These are phyloP conservation scores for Pseudois nayaur DNA, from an alignment of 2,113 vertebrate species.

Conservation along the genomic window DNA sequence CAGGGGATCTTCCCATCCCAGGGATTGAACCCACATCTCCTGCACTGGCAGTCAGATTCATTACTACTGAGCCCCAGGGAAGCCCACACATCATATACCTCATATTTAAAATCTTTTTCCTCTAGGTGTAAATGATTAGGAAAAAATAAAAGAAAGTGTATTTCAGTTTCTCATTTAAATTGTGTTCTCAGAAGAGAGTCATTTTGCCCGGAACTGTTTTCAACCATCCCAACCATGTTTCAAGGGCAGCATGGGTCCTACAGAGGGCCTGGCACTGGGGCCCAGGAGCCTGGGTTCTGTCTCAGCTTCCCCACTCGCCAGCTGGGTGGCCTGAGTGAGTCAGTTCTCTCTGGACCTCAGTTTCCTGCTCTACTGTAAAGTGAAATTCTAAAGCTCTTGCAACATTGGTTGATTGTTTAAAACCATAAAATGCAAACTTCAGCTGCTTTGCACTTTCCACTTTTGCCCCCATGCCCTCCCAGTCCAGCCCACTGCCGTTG, in stretches of 20 bases:
- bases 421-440: neutral
- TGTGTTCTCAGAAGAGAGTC: neutral
- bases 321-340: neutral
- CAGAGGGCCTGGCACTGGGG: neutral
- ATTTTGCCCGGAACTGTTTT: fast-evolving
- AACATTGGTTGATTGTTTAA: neutral
- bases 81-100: neutral
- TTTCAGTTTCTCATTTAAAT: neutral
- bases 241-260: neutral
- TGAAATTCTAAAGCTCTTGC: neutral
- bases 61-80: neutral
- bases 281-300: neutral
- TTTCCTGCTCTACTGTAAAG: neutral
- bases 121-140: neutral
- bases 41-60: neutral
- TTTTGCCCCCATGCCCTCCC: neutral
- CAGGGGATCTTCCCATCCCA: neutral
- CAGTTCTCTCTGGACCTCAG: neutral
- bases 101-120: neutral
- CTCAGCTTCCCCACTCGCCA: neutral
- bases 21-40: neutral
- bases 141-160: neutral
- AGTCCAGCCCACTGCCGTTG: neutral
- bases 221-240: fast-evolving
- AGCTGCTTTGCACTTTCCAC: neutral